Conservation (phyloP, 23 tunicate genomes). For the Halocynthia aurantium region DNA sequence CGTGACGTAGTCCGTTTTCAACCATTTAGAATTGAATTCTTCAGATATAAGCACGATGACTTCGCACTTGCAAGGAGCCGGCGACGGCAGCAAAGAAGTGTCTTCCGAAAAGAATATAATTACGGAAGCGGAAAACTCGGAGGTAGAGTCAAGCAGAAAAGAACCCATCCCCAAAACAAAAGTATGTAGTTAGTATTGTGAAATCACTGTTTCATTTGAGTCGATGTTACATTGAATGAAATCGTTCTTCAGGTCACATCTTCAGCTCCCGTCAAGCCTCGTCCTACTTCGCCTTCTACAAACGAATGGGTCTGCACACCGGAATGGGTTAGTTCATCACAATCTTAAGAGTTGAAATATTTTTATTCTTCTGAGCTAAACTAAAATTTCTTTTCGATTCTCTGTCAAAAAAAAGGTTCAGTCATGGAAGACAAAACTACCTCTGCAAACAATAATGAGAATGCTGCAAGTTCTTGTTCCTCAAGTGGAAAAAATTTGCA, state of each 20-base stretch:
- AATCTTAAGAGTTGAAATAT: too few species aligned
- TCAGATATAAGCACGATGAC: slow-evolving; percentile 20
- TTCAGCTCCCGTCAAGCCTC: neutral
- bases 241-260: too few species aligned
- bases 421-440: slow-evolving; percentile 86
- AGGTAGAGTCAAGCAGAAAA: neutral
- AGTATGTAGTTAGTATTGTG: too few species aligned
- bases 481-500: slow-evolving; percentile 98
- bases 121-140: slow-evolving; percentile 12
- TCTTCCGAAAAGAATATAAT: too few species aligned
- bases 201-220: too few species aligned
- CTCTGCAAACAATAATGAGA: slow-evolving; percentile 97
- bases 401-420: slow-evolving; percentile 50
- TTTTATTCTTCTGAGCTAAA: neutral
- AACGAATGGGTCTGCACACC: slow-evolving; percentile 22
- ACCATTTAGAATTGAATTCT: too few species aligned
- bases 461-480: slow-evolving; percentile 98
- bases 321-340: slow-evolving; percentile 14
- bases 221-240: too few species aligned
- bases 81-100: too few species aligned
- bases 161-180: too few species aligned
- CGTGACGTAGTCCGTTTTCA: too few species aligned
- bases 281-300: neutral
- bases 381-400: neutral
- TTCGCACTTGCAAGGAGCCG: slow-evolving; percentile 2